Percentiles rank a stretch among this genome's conserved stretches.
Conservation (phyloP, 2,888 invertebrate species). For the Podotricha telesiphe region DNA sequence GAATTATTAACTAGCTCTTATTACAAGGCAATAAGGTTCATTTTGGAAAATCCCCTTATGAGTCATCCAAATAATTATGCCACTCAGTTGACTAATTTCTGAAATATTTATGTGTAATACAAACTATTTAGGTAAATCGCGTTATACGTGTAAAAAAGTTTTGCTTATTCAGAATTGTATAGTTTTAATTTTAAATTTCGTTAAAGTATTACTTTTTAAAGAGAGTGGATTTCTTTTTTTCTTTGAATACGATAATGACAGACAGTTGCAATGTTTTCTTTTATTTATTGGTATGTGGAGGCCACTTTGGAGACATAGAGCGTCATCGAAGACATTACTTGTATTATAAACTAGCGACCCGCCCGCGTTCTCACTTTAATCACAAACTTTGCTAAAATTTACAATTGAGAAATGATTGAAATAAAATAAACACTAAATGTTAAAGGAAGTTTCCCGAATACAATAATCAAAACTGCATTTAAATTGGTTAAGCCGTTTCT, state of each 20-base stretch:
- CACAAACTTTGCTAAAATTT: no score
- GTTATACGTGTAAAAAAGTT: background rate
- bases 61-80: conserved; percentile 38
- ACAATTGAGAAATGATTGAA: no score
- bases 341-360: no score
- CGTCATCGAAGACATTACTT: no score
- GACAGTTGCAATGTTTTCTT: background rate
- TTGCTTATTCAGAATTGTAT: background rate
- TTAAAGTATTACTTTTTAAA: background rate
- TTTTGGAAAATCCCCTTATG: conserved; percentile 30
- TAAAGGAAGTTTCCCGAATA: no score
- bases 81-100: conserved; percentile 16
- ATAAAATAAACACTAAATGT: no score
- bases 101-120: conserved; percentile 19
- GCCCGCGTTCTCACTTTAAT: no score
- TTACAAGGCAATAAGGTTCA: conserved; percentile 36
- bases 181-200: background rate
- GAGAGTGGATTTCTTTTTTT: background rate
- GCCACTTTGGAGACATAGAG: no score
- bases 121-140: background rate
- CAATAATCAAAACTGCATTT: no score
- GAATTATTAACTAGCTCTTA: conserved; percentile 34
- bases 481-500: no score
- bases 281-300: background rate
- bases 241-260: background rate